Evolutionary conservation across 2,888 invertebrate genomes (phyloP), one percentile per base, ranked within the genome.

Genomic region (Smittia sp.): DNA sequence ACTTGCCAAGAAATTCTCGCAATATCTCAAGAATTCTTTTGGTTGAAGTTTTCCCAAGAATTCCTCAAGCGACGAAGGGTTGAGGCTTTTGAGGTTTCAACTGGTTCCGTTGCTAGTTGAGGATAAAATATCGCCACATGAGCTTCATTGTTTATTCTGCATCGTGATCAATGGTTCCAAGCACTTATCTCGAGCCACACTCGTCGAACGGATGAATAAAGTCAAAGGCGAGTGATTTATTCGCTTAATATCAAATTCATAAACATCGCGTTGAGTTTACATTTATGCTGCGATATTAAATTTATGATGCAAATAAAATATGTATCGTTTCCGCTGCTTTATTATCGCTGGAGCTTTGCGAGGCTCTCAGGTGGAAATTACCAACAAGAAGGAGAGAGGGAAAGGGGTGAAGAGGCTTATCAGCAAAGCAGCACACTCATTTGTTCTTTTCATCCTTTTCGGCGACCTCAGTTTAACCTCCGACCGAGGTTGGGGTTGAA

Each of bases 401-500:
- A 46, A 46, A 11, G n/a, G 46, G 15, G 6, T 46, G n/a, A 46
- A 11, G n/a, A 2, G 46, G 2, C 15, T 46, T 46, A 46, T 46
- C 46, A 46, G n/a, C 15, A 3, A 11, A 46, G 15, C 46, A 11
- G 15, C 46, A 46, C 46, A 46, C 46, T n/a, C 46, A 46, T 46
- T 46, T 46, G n/a, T 66, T 25, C 68, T 22, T 68, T 46, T 15
- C 67, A 18, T 46, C 18, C 41, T 2, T 46, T 22, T 39, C 38
- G 25, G 41, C 68, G 68, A 68, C 68, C 68, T 68, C 68, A 25
- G 24, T 68, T 68, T 68, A 68, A 68, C 68, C 68, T 68, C 46
- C 46, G 41, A 32, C 20, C 66, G 25, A 25, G 1, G 13, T 63
- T 13, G 25, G 63, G 15, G 66, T 20, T 24, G 39, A 46, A 39